Conservation (phyloP, 2,113 vertebrate genomes). For the Mungos mungo region DNA sequence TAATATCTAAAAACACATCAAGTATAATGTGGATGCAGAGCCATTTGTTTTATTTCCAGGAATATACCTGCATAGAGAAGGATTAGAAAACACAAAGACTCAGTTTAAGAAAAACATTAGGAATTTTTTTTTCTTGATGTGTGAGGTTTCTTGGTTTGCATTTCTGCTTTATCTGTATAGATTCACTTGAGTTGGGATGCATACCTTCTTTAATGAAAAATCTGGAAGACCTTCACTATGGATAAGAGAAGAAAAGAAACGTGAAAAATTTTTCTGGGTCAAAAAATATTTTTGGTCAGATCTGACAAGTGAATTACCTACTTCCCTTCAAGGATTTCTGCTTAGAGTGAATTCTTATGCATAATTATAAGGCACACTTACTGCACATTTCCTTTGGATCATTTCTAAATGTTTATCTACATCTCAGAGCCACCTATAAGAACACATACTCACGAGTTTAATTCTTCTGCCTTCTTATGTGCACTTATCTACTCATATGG, state of each 20-base stretch:
- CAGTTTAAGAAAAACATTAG: neutral
- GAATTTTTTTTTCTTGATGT: neutral
- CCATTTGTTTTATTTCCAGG: neutral
- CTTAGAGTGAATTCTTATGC: neutral
- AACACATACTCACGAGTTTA: neutral
- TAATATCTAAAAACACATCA: neutral
- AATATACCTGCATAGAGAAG: neutral
- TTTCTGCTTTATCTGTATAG: neutral
- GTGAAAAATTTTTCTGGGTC: neutral
- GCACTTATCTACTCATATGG: neutral
- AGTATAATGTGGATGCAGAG: neutral
- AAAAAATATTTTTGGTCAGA: no score
- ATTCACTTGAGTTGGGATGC: neutral
- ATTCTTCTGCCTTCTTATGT: neutral
- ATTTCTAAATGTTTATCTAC: neutral
- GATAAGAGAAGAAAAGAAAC: neutral
- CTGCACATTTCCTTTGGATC: no score
- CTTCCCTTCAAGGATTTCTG: neutral
- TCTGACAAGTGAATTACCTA: neutral
- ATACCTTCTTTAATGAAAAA: neutral
- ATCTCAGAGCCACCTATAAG: neutral
- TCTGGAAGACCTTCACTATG: neutral
- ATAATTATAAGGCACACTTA: neutral
- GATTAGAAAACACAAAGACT: neutral
- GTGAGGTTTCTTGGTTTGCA: neutral